Percentiles rank a stretch among this genome's conserved stretches.
phyloP scores from a whole-genome alignment of 2,888 invertebrate species.

The Callimorpha dominula region DNA sequence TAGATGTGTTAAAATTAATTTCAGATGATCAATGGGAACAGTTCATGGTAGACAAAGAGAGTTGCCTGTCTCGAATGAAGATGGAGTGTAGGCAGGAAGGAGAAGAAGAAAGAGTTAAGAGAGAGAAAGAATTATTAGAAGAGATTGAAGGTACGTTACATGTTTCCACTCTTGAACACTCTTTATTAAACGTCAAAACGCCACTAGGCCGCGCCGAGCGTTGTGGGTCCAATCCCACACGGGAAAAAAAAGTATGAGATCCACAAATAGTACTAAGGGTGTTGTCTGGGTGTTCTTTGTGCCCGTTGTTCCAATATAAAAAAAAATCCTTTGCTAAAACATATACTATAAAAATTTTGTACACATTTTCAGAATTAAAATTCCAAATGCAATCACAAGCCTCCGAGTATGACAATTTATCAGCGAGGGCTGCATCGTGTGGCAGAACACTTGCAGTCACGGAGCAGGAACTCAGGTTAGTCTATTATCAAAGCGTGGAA shows the following conservation, averaged over 20 bases:
- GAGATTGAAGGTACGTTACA: constrained; percentile 74
- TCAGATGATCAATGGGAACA: constrained; percentile 89
- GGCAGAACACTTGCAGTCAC: constrained; percentile 79
- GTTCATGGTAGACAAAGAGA: constrained; percentile 88
- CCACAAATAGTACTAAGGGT: no score
- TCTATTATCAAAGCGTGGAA: constrained; percentile 12
- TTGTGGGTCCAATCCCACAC: no score
- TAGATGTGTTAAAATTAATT: constrained; percentile 31
- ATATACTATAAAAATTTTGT: background rate
- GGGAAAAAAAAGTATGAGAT: no score
- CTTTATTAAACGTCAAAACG: no score
- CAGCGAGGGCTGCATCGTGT: constrained; percentile 73
- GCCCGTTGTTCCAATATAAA: no score
- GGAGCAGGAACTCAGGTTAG: constrained; percentile 80
- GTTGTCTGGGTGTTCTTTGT: no score
- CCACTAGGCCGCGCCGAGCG: no score
- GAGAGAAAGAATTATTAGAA: constrained; percentile 79
- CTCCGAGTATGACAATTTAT: constrained; percentile 70
- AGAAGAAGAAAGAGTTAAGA: constrained; percentile 80
- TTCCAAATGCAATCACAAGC: constrained; percentile 71
- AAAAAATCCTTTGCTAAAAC: no score
- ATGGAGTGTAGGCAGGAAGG: constrained; percentile 86
- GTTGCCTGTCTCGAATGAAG: constrained; percentile 87
- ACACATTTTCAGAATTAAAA: constrained; percentile 71
- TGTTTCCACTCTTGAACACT: background rate